Base-by-base conservation (phyloP, 1,140 invertebrate species). In the Teleogryllus occipitalis region DNA sequence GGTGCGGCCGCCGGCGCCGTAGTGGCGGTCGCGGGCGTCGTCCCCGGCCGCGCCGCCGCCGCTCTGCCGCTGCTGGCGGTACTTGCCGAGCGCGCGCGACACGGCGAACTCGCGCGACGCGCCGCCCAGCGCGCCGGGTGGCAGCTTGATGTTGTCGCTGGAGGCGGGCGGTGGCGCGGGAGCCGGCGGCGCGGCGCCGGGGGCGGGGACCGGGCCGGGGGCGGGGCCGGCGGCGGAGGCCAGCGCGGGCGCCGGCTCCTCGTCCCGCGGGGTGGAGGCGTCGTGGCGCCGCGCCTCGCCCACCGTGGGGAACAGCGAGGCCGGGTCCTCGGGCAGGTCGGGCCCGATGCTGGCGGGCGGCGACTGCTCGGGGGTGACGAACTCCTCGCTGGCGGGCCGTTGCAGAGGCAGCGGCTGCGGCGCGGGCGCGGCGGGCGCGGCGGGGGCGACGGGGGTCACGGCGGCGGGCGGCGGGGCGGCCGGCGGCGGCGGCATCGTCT, bases 41-140 rank as follows among this genome's bases (percentile, higher is more conserved):
- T 87, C 47, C 83, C 82, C 47, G 87, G 85, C 84, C 90, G 90
- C 77, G 92, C 91, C 82, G 92, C 91, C 7, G 54, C 79, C 18
- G 90, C 90, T 22, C 91, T 86, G 21, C 90, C 91, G 93, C 82
- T 93, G 88, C 83, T 94, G 89, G 77, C 94, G 87, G 85, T 95
- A 96, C 87, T 94, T 94, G 46, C 93, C 93, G 65, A 96, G 86
- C 4, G 94, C 94, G 83, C 94, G 86, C 0, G 93, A 95, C 7
- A 95, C 94, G 0, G 94, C 94, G 85, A 95, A 96, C 85, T 96
- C 93, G 90, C 94, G 90, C 77, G 91, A 92, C 7, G 91, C 89
- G 54, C 91, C 90, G 74, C 87, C 90, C 79, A 89, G 86, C 49
- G 87, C 86, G 15, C 90, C 89, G 10, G 88, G 87, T 7, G 88